Percentiles rank a stretch among this genome's conserved stretches.
Evolutionary conservation across 2,797 vertebrate genomes (phyloP).

Genomic region (Coregonus ussuriensis): DNA sequence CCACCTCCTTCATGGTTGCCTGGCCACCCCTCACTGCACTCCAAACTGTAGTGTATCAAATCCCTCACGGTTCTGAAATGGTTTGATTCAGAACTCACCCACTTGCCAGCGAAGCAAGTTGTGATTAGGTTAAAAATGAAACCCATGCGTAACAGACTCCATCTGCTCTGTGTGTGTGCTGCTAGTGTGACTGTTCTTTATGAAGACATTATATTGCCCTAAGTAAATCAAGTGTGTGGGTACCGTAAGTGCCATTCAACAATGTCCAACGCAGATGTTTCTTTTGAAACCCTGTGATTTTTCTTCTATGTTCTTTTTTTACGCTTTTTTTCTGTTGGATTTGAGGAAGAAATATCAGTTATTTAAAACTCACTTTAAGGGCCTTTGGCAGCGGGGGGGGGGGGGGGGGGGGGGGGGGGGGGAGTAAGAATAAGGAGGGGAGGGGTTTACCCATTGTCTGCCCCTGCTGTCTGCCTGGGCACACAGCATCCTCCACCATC

Average conservation of each 20-base stretch:
- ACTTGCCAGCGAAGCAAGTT: constrained; percentile 49
- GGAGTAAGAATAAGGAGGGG: no score
- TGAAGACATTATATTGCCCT: no score
- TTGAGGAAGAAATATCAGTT: no score
- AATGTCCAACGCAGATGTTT: no score
- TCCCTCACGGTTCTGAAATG: constrained; percentile 58
- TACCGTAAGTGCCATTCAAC: not conserved
- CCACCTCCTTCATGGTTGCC: constrained; percentile 36
- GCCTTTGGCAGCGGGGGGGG: no score
- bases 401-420: not conserved
- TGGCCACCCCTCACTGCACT: constrained; percentile 54
- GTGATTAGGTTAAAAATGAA: constrained; percentile 47
- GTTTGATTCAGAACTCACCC: constrained; percentile 47
- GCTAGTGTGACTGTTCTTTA: constrained; percentile 24
- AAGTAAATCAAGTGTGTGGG: constrained; percentile 29
- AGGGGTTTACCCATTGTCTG: constrained; percentile 25
- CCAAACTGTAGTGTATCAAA: constrained; percentile 57
- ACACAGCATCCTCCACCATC: constrained; percentile 53
- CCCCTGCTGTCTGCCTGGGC: no score
- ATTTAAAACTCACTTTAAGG: no score
- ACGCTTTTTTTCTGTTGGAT: no score
- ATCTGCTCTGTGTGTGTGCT: constrained; percentile 49
- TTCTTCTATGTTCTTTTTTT: no score
- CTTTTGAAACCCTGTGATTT: no score
- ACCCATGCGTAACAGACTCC: constrained; percentile 62